Evolutionary conservation across 2,888 invertebrate genomes (phyloP).

Genomic region (Leptopilina drosophilae): DNA sequence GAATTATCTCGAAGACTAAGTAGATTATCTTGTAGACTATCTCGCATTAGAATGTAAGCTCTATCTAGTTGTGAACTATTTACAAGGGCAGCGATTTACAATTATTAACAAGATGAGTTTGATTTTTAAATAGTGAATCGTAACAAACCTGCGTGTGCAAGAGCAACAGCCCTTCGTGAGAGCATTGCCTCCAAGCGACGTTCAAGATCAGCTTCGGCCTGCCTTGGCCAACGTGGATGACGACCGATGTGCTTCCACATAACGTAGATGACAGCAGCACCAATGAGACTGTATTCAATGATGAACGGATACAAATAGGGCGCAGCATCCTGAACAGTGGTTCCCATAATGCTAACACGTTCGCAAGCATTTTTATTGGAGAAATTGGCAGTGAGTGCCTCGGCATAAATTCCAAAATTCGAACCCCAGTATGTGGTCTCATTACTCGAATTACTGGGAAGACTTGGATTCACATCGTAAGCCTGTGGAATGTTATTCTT

Average conservation of each 20-base stretch:
- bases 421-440: conserved; percentile 63
- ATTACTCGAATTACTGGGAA: conserved; percentile 73
- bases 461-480: conserved; percentile 74
- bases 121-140: neutral
- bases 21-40: no score
- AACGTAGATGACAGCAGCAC: conserved; percentile 95
- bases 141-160: conserved; percentile 86
- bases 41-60: neutral
- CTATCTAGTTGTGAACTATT: no score
- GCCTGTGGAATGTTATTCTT: conserved; percentile 69
- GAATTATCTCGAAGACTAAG: no score
- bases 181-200: conserved; percentile 92
- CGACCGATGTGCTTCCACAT: conserved; percentile 98
- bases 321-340: conserved; percentile 93
- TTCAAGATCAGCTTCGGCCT: conserved; percentile 90
- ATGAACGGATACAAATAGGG: conserved; percentile 97
- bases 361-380: conserved; percentile 82
- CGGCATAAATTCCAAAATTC: conserved; percentile 69
- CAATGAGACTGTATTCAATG: conserved; percentile 96
- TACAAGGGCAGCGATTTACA: no score
- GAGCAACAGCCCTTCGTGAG: conserved; percentile 90
- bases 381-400: conserved; percentile 70
- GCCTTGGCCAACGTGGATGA: conserved; percentile 86
- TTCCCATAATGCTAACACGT: conserved; percentile 93
- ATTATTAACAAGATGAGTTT: neutral